A percentile compares a stretch with the other conserved stretches of the same genome.
Evolutionary conservation across 2,888 invertebrate genomes (phyloP).

Genomic region (Caenorhabditis macrosperma): DNA sequence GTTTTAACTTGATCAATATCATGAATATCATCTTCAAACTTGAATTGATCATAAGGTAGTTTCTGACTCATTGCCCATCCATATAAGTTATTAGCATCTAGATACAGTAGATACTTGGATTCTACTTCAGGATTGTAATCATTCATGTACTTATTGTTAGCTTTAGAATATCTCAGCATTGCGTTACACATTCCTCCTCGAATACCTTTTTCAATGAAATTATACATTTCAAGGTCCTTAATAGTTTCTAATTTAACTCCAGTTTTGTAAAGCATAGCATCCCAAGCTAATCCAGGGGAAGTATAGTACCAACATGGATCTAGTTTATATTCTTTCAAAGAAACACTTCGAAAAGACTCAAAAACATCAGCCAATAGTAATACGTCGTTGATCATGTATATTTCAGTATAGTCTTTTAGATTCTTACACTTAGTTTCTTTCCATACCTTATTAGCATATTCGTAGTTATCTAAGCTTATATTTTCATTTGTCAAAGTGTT

Average conservation of each 20-base stretch:
- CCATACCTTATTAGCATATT: conserved; percentile 70
- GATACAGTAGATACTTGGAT: conserved; percentile 59
- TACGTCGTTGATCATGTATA: conserved; percentile 73
- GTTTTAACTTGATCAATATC: no score
- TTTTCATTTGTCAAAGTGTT: no score
- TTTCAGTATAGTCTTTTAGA: conserved; percentile 67
- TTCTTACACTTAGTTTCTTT: conserved; percentile 64
- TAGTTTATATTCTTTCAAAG: conserved; percentile 69
- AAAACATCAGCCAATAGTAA: conserved; percentile 78
- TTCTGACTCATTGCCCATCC: conserved; percentile 76
- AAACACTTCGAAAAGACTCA: conserved; percentile 76
- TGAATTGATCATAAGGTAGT: conserved; percentile 73
- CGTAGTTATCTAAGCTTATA: no score
- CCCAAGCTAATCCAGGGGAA: conserved; percentile 77
- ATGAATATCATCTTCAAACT: conserved; percentile 61
- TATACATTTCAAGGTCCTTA: conserved; percentile 72
- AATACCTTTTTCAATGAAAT: conserved; percentile 69
- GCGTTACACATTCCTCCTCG: conserved; percentile 74
- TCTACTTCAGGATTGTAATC: conserved; percentile 59
- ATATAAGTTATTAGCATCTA: conserved; percentile 76
- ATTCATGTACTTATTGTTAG: conserved; percentile 70
- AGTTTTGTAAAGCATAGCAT: conserved; percentile 75
- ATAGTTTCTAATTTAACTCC: conserved; percentile 72
- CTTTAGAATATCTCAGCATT: conserved; percentile 73
- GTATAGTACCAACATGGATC: conserved; percentile 77